Conservation (phyloP, 2,797 vertebrate species). For the Anabas testudineus region DNA sequence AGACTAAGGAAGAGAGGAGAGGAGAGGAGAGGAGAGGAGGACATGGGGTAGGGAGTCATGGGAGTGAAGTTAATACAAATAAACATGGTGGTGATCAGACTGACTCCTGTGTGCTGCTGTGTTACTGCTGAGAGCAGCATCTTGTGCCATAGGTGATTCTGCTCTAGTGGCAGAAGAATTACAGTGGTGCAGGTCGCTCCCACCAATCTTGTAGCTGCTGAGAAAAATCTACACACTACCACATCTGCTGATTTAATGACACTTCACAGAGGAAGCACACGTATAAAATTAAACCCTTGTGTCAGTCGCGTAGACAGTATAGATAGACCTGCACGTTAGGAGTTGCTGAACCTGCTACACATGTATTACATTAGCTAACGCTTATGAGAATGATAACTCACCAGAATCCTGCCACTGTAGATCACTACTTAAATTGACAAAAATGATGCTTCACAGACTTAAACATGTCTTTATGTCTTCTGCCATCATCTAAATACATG, state of each 20-base stretch:
- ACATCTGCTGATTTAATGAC: neutral
- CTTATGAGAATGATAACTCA: neutral
- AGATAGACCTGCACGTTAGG: neutral
- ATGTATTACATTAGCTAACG: neutral
- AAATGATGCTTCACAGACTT: neutral
- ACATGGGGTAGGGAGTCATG: neutral
- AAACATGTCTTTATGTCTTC: neutral
- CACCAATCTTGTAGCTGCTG: neutral
- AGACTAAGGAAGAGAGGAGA: slow-evolving; percentile 5
- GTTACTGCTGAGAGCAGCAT: slow-evolving; percentile 60
- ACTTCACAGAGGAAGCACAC: neutral
- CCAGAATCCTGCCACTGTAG: neutral
- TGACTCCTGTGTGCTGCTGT: slow-evolving; percentile 24
- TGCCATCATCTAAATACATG: slow-evolving; percentile 14
- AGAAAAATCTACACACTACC: slow-evolving; percentile 1
- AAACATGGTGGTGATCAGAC: slow-evolving; percentile 25
- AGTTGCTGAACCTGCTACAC: neutral
- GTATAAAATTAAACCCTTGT: neutral
- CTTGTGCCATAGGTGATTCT: slow-evolving; percentile 55
- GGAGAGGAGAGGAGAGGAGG: neutral
- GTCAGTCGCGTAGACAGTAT: neutral
- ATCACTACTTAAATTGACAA: neutral
- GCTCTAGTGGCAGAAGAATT: slow-evolving; percentile 32
- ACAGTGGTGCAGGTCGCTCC: slow-evolving; percentile 8
- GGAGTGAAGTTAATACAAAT: slow-evolving; percentile 14